Evolutionary conservation across 2,113 vertebrate species (phyloP), one percentile per base, ranked within the genome.

Genomic region (Pagrus major): DNA sequence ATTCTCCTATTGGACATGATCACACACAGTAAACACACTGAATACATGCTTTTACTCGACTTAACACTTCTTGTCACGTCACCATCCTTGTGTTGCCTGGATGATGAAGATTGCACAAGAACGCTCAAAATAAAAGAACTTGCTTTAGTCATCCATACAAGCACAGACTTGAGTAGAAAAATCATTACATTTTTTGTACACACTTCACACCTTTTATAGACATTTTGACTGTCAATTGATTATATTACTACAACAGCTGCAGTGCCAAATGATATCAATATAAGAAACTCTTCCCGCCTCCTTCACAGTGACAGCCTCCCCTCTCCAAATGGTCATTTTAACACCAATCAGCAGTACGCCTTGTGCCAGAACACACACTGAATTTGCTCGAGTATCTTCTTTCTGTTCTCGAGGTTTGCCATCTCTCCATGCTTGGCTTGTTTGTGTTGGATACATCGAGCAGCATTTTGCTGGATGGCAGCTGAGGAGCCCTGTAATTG

Each of bases 401-500:
- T 9, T 67, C 58, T 75, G 6, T 83, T 78, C 35, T 23, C 1
- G 52, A 35, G 65, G 31, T 77, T 67, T 64, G 63, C 56, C 33
- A 42, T 86, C 65, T 77, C 65, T 78, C 65, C 47, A 1, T 55
- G 31, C 71, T 46, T 49, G 70, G 44, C 73, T 69, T 81, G 68
- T 81, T 88, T 79, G 80, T 88, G 74, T 80, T 89, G 68, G 84
- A 81, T 60, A 35, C 80, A 39, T 80, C 82, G 58, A 73, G 80
- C 71, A 78, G 55, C 46, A 51, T 77, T 85, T 86, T 64, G 81
- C 58, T 33, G 52, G 65, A 68, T 81, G 80, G 69, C 83, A 71
- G 78, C 84, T 61, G 81, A 65, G 63, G 58, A 84, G 61, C 60
- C 42, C 73, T 78, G 86, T 92, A 85, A 93, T 92, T 91, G 87